Conservation (phyloP, 2,113 vertebrate genomes). For the Zosterops japonicus region DNA sequence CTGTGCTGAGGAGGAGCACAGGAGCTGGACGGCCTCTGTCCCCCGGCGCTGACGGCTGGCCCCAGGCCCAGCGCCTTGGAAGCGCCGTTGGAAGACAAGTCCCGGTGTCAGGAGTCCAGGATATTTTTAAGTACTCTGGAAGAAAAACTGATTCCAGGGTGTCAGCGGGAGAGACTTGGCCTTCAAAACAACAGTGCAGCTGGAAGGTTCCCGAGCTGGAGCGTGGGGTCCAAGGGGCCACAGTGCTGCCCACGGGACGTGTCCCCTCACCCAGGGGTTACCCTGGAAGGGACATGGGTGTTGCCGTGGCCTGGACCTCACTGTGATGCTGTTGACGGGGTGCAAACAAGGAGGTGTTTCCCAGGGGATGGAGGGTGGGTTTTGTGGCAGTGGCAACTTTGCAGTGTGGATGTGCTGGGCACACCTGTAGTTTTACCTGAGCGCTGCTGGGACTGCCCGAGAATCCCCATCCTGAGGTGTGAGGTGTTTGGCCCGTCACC, state of each 20-base stretch:
- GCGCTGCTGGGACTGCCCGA: rapidly evolving
- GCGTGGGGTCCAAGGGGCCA: rapidly evolving
- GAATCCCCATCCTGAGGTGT: background rate
- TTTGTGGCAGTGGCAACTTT: background rate
- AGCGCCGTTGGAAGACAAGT: background rate
- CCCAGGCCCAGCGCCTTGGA: background rate
- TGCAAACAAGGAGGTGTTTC: background rate
- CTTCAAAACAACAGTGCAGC: background rate
- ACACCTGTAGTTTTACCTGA: background rate
- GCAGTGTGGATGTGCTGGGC: rapidly evolving
- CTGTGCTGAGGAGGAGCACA: background rate
- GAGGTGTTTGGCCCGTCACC: rapidly evolving
- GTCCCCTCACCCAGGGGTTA: background rate
- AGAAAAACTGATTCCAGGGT: slow-evolving; percentile 33
- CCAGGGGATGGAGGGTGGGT: background rate
- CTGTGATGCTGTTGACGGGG: rapidly evolving
- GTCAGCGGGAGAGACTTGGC: slow-evolving; percentile 7
- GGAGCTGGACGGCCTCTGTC: background rate
- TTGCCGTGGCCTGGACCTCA: rapidly evolving
- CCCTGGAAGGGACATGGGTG: background rate
- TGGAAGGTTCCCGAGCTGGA: background rate
- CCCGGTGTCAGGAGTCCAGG: background rate
- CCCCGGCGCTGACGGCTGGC: background rate
- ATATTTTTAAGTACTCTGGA: slow-evolving; percentile 56
- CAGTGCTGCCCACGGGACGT: rapidly evolving